A percentile compares a stretch with the other conserved stretches of the same genome.
These are phyloP conservation scores for Macrosteles quadrilineatus DNA, from an alignment of 1,140 invertebrate genomes.

Conservation along the genomic window DNA sequence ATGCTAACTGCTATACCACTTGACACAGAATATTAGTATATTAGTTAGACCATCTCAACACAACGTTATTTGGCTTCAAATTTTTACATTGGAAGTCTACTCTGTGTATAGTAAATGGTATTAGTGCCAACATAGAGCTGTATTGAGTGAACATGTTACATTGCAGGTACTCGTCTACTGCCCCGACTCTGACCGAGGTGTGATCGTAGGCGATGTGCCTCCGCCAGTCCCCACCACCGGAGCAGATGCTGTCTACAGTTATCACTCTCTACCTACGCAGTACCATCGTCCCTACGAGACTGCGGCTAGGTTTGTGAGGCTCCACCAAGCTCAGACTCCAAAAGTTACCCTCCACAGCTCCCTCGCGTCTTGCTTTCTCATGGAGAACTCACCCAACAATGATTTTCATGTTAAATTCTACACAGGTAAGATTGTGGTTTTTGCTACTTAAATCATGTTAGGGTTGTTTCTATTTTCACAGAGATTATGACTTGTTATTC, in stretches of 20 bases:
- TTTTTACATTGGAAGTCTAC: too few relatives aligned
- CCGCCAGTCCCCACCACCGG: conserved; percentile 60
- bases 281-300: conserved; percentile 94
- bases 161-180: too few relatives aligned
- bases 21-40: too few relatives aligned
- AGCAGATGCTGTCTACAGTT: conserved; percentile 66
- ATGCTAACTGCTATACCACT: too few relatives aligned
- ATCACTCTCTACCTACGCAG: conserved; percentile 82
- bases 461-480: too few relatives aligned
- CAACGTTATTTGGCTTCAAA: too few relatives aligned
- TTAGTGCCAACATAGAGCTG: too few relatives aligned
- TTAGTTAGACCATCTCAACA: too few relatives aligned
- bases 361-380: conserved; percentile 83
- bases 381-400: conserved; percentile 84
- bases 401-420: conserved; percentile 85
- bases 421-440: conserved; percentile 59
- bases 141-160: too few relatives aligned
- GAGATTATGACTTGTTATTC: too few relatives aligned
- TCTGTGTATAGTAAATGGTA: too few relatives aligned
- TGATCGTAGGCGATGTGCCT: conserved; percentile 56
- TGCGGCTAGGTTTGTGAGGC: conserved; percentile 81
- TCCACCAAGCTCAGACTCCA: conserved; percentile 88
- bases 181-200: conserved; percentile 48
- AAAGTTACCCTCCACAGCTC: conserved; percentile 87
- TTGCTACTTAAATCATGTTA: too few relatives aligned